These are phyloP conservation scores for Tragelaphus scriptus DNA, from an alignment of 2,113 vertebrate genomes.

Conservation along the genomic window DNA sequence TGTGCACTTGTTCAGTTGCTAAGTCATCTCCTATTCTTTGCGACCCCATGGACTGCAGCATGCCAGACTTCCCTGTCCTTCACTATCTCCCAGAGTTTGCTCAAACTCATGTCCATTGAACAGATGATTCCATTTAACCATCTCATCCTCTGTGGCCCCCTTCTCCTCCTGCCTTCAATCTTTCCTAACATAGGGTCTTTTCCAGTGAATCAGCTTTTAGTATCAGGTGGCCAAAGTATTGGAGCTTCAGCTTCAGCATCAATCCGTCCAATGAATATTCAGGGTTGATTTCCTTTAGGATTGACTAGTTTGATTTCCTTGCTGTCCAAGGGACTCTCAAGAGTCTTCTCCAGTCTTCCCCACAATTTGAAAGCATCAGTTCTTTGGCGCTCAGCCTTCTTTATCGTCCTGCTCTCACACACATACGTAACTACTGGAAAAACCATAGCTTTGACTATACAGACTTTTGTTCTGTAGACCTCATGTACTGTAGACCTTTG, in stretches of 20 bases:
- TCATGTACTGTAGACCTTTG: not conserved
- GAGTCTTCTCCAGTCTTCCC: not conserved
- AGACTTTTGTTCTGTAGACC: not conserved
- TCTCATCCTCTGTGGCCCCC: not conserved
- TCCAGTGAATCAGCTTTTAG: not conserved
- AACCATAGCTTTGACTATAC: not conserved
- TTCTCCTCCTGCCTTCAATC: not conserved
- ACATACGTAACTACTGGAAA: not conserved
- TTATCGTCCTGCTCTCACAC: not conserved
- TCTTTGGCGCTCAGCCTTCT: not conserved
- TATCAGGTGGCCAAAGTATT: not conserved
- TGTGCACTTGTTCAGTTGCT: not conserved
- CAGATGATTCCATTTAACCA: not conserved
- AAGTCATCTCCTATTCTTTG: not conserved
- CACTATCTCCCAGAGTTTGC: not conserved
- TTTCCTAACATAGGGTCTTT: not conserved
- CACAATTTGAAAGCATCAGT: not conserved
- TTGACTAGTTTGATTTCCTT: not conserved
- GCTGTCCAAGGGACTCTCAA: not conserved
- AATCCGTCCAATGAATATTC: not conserved
- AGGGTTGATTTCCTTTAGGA: not conserved
- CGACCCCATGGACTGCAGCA: not conserved
- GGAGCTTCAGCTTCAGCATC: not conserved
- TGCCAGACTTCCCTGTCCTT: not conserved
- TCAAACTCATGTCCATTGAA: not conserved